Evolutionary conservation across 2,888 invertebrate genomes (phyloP).

Genomic region (Barypeithes pellucidus): DNA sequence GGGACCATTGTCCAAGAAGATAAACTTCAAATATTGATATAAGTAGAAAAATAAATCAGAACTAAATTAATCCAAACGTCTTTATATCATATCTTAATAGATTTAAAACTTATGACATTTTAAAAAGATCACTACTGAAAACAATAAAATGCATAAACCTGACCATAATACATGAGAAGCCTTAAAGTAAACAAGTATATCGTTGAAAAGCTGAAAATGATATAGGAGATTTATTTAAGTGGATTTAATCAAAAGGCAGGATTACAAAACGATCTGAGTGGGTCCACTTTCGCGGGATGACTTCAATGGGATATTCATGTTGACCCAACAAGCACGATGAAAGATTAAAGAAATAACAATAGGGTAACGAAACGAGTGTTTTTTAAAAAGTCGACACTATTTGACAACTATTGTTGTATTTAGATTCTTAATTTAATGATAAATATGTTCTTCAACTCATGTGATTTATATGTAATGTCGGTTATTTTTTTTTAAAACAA

Average conservation of each 20-base stretch:
- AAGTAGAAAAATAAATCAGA: too few species aligned
- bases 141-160: slow-evolving; percentile 1
- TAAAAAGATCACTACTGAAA: background rate
- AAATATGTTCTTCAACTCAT: too few species aligned
- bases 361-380: background rate
- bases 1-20: too few species aligned
- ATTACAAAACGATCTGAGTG: slow-evolving; percentile 55
- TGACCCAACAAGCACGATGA: slow-evolving; percentile 9
- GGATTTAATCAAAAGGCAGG: slow-evolving; percentile 56
- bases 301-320: slow-evolving; percentile 57
- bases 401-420: background rate
- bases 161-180: slow-evolving; percentile 10
- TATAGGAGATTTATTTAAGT: slow-evolving; percentile 57
- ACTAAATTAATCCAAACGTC: too few species aligned
- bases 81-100: too few species aligned
- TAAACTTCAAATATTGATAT: too few species aligned
- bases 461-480: too few species aligned
- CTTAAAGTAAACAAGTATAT: slow-evolving; percentile 10
- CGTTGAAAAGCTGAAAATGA: slow-evolving; percentile 19
- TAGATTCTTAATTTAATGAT: too few species aligned
- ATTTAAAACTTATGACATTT: slow-evolving; percentile 3
- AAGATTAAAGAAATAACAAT: slow-evolving; percentile 11
- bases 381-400: background rate
- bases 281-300: slow-evolving; percentile 39
- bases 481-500: too few species aligned